Evolutionary conservation across 37 sponge, comb jelly and placozoan species (phyloP), one percentile per base, ranked within the genome.

Genomic region (Diacarnus erythraeanus): DNA sequence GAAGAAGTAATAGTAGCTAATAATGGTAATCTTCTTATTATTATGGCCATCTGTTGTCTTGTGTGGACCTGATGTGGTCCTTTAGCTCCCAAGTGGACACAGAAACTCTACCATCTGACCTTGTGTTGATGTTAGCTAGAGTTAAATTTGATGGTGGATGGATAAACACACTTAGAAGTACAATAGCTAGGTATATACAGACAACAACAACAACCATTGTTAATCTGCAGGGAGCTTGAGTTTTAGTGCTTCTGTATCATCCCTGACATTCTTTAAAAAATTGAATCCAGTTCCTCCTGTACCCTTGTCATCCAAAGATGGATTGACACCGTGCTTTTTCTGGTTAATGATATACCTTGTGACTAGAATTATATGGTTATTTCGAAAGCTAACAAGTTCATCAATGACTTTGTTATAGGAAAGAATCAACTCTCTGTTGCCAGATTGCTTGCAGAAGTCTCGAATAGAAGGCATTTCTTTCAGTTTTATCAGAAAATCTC

Each of bases 341-440:
- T 79, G 88, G 18, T 33, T 51, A 0, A 91, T 57, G 25, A 91
- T 87, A 65, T 87, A 91, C 58, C 69, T 27, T 43, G 80, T 75
- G 29, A 79, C 88, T n/a, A 91, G 38, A 23, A 42, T 78, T 2
- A 91, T 42, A 64, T 91, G 92, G 15, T 76, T 56, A 29, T 57
- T 79, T 20, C 92, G 71, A 42, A 89, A 89, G 9, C 67, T 2
- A 4, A 59, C 66, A 30, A 93, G 57, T 18, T 86, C 75, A 9
- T 81, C 41, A 26, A 89, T 51, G 1, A 67, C 54, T 2, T 71
- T 26, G 71, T 93, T 86, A 64, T 78, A 93, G 20, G 30, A 8
- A 25, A 27, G 38, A 27, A 82, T 59, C 47, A 85, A 30, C 17
- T 74, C 77, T 23, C 9, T 27, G 15, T 74, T 30, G 6, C 41